Conservation (phyloP, 2,888 invertebrate genomes). For the Sthenelais limicola region DNA sequence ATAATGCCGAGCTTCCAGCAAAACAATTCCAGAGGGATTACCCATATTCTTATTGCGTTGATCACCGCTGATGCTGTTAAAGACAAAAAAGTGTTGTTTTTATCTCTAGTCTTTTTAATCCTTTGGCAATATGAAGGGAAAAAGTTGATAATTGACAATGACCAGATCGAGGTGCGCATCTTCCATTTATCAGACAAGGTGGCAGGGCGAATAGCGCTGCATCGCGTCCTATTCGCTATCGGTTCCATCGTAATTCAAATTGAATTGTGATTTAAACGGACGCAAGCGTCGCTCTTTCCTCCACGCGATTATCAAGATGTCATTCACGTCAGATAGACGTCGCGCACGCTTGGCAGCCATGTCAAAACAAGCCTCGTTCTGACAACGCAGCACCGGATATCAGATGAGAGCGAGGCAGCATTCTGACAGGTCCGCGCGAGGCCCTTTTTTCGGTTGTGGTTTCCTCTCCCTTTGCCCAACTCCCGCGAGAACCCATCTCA, state of each 20-base stretch:
- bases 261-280: slow-evolving; percentile 36
- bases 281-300: slow-evolving; percentile 18
- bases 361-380: background rate
- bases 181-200: slow-evolving; percentile 9
- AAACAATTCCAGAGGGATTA: too few species aligned
- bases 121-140: background rate
- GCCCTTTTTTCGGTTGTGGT: too few species aligned
- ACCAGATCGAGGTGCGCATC: slow-evolving; percentile 25
- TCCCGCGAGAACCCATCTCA: slow-evolving; percentile 28
- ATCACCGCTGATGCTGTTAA: too few species aligned
- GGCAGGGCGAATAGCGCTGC: slow-evolving; percentile 10
- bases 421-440: slow-evolving; percentile 23
- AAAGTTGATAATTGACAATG: slow-evolving; percentile 33
- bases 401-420: slow-evolving; percentile 27
- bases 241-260: slow-evolving; percentile 29
- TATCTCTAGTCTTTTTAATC: too few species aligned
- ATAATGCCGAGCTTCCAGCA: too few species aligned
- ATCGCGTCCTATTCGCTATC: background rate
- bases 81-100: too few species aligned
- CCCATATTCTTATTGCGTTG: too few species aligned
- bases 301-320: slow-evolving; percentile 30
- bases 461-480: slow-evolving; percentile 16
- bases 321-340: slow-evolving; percentile 8
- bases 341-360: background rate
- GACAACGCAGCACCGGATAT: slow-evolving; percentile 1